Evolutionary conservation across 2,888 invertebrate genomes (phyloP).

Genomic region (Pristionchus maxplancki): DNA sequence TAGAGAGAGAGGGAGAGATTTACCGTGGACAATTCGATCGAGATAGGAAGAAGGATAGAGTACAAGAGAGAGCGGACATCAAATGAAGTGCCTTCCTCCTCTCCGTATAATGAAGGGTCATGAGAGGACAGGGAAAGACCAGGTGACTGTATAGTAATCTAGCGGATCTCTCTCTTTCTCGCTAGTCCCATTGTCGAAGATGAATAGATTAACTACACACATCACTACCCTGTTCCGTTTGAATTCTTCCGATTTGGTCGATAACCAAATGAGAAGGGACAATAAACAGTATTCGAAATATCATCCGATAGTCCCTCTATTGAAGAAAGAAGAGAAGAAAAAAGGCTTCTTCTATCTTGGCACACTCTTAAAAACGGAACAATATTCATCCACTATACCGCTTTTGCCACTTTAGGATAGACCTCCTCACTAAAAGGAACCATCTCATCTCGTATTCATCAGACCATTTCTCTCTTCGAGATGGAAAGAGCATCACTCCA

Average conservation of each 20-base stretch:
- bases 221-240: slow-evolving; percentile 18
- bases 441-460: slow-evolving; percentile 48
- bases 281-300: background rate
- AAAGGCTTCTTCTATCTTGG: background rate
- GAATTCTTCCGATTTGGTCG: slow-evolving; percentile 29
- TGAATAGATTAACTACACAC: slow-evolving; percentile 39
- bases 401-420: slow-evolving; percentile 17
- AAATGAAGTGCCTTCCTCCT: background rate
- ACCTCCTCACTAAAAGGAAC: slow-evolving; percentile 12
- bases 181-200: background rate
- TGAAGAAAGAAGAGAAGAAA: background rate
- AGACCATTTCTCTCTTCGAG: slow-evolving; percentile 40
- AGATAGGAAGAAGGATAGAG: background rate
- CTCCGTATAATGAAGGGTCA: slow-evolving; percentile 46
- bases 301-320: background rate
- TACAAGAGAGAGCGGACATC: background rate
- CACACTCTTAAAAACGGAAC: slow-evolving; percentile 3
- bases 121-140: background rate
- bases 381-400: background rate
- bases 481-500: background rate
- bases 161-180: slow-evolving; percentile 4
- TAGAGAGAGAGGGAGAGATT: background rate
- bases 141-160: slow-evolving; percentile 4
- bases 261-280: background rate
- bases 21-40: too few relatives aligned